Conservation (phyloP, 2,797 vertebrate species). For the Paguma larvata region DNA sequence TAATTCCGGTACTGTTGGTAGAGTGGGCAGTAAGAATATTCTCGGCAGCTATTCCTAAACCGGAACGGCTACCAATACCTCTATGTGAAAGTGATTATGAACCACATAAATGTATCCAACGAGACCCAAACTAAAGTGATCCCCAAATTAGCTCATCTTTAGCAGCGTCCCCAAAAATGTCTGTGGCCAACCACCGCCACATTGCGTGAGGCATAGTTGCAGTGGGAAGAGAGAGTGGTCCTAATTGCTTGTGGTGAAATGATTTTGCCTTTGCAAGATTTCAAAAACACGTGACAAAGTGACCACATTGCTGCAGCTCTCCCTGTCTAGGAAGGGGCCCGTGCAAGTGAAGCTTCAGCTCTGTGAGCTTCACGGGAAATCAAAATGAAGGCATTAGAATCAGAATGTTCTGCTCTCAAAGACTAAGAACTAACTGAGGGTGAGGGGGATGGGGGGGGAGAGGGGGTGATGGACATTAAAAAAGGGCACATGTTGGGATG, state of each 20-base stretch:
- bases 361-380: not conserved
- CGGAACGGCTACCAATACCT: not conserved
- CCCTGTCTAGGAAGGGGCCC: not conserved
- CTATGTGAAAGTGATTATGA: not conserved
- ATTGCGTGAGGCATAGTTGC: not conserved
- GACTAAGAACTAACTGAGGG: too few species aligned
- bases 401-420: not conserved
- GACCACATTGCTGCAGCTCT: not conserved
- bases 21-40: not conserved
- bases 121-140: conserved; percentile 10
- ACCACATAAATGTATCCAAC: not conserved
- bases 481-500: too few species aligned
- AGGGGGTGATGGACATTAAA: too few species aligned
- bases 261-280: conserved; percentile 46
- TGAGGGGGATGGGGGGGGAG: too few species aligned
- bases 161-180: not conserved
- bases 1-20: not conserved
- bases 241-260: not conserved
- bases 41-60: not conserved
- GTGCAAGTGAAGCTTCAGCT: not conserved
- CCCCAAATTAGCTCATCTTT: conserved; percentile 5
- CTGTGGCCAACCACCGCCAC: not conserved
- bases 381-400: not conserved
- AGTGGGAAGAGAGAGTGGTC: not conserved
- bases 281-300: not conserved